These are phyloP conservation scores for Parauchenoglanis ngamensis DNA, from an alignment of 2,797 vertebrate genomes.

Conservation along the genomic window DNA sequence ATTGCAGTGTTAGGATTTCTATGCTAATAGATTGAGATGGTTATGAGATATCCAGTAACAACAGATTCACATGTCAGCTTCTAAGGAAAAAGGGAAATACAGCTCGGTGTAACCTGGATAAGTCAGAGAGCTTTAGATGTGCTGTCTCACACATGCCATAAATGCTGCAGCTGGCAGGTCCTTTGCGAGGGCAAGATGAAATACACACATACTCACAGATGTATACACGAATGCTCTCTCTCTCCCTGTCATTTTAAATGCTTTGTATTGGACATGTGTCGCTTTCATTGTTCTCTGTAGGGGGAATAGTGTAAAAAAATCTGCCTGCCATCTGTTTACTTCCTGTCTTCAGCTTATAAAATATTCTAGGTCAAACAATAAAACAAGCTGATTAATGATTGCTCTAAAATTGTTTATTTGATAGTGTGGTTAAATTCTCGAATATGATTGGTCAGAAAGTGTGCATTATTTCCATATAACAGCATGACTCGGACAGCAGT, in stretches of 20 bases:
- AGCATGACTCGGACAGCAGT: not conserved
- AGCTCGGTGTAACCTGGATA: not conserved
- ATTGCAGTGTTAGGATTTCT: not conserved
- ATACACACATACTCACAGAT: not conserved
- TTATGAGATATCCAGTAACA: not conserved
- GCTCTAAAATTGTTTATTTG: not conserved
- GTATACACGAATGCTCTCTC: not conserved
- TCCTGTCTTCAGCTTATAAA: slow-evolving; percentile 2
- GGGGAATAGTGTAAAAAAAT: slow-evolving; percentile 1
- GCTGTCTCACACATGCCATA: not conserved
- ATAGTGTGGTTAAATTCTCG: not conserved
- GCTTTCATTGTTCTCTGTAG: slow-evolving; percentile 6
- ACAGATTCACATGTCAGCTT: not conserved
- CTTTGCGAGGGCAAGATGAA: not conserved
- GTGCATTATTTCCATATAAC: not conserved
- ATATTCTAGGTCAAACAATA: not conserved
- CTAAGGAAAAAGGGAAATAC: not conserved
- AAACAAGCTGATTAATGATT: not conserved
- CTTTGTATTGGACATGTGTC: not conserved
- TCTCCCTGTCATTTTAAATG: not conserved
- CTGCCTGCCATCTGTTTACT: not conserved
- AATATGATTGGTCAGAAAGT: not conserved
- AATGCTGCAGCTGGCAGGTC: not conserved
- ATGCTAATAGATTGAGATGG: not conserved
- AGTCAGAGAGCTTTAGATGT: slow-evolving; percentile 4